These are phyloP conservation scores for Picathartes gymnocephalus DNA, from an alignment of 2,113 vertebrate genomes.

Conservation along the genomic window DNA sequence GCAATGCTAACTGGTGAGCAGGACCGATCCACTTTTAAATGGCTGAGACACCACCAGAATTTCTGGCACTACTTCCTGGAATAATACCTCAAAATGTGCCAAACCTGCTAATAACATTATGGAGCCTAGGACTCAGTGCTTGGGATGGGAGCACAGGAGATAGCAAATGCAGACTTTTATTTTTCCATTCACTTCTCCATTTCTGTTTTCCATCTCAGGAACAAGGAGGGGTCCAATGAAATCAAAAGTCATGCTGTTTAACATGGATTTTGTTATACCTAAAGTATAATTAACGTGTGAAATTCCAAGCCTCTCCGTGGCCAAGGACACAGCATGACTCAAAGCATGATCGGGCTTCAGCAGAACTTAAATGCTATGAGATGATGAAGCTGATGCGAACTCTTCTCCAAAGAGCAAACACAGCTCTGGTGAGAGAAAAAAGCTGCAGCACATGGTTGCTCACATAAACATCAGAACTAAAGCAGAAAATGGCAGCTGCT, in stretches of 20 bases:
- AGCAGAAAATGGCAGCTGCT: neutral
- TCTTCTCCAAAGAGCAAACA: neutral
- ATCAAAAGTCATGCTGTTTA: neutral
- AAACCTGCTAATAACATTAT: neutral
- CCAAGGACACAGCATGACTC: neutral
- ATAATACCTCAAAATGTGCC: neutral
- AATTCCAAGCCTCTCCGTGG: neutral
- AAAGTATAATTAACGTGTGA: neutral
- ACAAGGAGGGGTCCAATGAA: neutral
- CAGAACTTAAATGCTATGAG: neutral
- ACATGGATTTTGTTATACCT: neutral
- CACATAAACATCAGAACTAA: neutral
- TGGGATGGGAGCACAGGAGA: neutral
- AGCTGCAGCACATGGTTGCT: neutral
- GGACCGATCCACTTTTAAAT: neutral
- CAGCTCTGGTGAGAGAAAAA: neutral
- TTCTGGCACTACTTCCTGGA: neutral
- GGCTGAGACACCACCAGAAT: neutral
- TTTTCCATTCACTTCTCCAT: neutral
- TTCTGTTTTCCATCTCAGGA: neutral
- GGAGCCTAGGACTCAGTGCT: neutral
- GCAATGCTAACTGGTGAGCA: neutral
- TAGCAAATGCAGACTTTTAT: neutral
- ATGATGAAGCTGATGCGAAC: neutral
- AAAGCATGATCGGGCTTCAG: neutral